These are phyloP conservation scores for Micromussa lordhowensis DNA, from an alignment of 92 coral and sea anemone genomes.

Conservation along the genomic window DNA sequence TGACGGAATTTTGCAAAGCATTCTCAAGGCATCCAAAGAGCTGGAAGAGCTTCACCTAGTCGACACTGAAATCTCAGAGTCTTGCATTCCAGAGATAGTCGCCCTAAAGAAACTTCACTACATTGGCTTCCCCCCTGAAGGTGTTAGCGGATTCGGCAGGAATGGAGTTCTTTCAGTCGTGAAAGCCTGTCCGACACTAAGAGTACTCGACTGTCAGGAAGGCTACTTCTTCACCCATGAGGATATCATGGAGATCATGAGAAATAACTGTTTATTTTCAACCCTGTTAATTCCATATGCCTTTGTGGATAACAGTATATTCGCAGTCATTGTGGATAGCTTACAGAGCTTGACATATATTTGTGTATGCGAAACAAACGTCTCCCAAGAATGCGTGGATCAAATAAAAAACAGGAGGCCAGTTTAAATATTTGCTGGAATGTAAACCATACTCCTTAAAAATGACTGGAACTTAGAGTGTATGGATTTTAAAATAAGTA, in stretches of 20 bases:
- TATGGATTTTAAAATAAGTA: too few species aligned
- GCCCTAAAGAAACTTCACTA: constrained; percentile 6
- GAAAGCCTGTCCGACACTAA: constrained; percentile 15
- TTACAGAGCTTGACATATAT: not conserved
- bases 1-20: constrained; percentile 8
- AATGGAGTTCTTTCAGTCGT: constrained; percentile 10
- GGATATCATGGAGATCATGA: constrained; percentile 5
- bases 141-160: constrained; percentile 21
- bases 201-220: constrained; percentile 29
- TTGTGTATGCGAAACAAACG: constrained; percentile 10
- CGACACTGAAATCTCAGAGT: not conserved
- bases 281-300: constrained; percentile 12
- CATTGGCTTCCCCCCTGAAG: constrained; percentile 21
- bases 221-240: constrained; percentile 15
- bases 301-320: constrained; percentile 14
- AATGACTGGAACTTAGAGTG: too few species aligned
- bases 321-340: not conserved
- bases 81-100: constrained; percentile 17
- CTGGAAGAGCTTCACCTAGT: constrained; percentile 12
- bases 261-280: not conserved
- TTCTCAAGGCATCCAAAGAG: not conserved
- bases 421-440: constrained; percentile 18
- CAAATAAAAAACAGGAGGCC: not conserved
- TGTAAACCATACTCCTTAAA: constrained; percentile 19
- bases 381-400: constrained; percentile 9